Evolutionary conservation across 2,113 vertebrate genomes (phyloP).

Genomic region (Peromyscus maniculatus): DNA sequence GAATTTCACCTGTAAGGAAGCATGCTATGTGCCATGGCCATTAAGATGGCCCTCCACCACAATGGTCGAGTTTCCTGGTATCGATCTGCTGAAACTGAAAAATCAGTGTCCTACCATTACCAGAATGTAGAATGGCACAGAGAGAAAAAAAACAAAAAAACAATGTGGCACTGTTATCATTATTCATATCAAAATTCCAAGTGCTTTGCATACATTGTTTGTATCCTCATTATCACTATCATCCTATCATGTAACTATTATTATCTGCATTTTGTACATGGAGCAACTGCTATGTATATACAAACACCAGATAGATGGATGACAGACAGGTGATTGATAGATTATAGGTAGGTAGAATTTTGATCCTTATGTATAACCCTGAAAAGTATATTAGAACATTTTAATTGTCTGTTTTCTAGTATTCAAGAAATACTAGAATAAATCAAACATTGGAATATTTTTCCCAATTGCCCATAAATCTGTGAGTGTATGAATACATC

Average conservation of each 20-base stretch:
- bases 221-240: background rate
- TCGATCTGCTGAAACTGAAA: background rate
- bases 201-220: background rate
- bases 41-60: background rate
- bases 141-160: background rate
- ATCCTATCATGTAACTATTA: background rate
- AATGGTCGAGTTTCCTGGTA: background rate
- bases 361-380: background rate
- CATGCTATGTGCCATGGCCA: background rate
- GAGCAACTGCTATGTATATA: background rate
- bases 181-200: background rate
- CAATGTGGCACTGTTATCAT: background rate
- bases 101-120: background rate
- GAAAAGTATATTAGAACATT: slow-evolving; percentile 13
- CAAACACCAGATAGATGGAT: background rate
- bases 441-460: background rate
- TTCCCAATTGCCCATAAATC: background rate
- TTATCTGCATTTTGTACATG: background rate
- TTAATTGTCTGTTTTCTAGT: background rate
- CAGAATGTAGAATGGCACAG: background rate
- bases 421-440: background rate
- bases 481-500: background rate
- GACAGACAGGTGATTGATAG: background rate
- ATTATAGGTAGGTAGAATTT: background rate
- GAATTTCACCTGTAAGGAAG: background rate